A percentile compares a stretch with the other conserved stretches of the same genome.
Conservation (phyloP, 2,797 vertebrate species). For the Pangasius djambal region DNA sequence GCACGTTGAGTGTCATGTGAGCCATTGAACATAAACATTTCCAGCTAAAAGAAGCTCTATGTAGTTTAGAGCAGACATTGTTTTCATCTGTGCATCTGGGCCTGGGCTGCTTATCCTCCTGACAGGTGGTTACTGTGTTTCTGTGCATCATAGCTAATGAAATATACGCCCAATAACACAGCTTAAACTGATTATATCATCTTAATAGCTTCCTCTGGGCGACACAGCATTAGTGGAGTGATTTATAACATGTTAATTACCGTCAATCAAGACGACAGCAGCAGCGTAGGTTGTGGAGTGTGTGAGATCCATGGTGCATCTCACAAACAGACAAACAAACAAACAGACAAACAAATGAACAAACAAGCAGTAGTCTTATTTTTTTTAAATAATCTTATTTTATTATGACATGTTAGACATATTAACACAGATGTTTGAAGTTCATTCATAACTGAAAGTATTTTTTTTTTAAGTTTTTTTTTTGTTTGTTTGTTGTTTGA, state of each 20-base stretch:
- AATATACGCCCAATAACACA: not conserved
- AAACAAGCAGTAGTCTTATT: no score
- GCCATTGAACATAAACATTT: constrained; percentile 13
- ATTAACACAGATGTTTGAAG: not conserved
- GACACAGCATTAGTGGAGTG: no score
- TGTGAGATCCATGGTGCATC: not conserved
- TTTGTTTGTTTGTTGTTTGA: not conserved
- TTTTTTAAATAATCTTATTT: not conserved
- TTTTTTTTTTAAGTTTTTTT: not conserved
- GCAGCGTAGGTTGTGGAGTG: not conserved
- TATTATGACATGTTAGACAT: not conserved
- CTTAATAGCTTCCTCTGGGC: not conserved
- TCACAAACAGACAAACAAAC: not conserved
- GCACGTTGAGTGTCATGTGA: not conserved
- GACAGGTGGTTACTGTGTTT: not conserved
- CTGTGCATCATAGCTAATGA: not conserved
- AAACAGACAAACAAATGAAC: not conserved
- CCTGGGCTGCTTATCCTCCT: not conserved
- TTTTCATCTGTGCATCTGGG: not conserved
- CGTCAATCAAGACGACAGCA: no score
- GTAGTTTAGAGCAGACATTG: not conserved
- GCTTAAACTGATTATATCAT: not conserved
- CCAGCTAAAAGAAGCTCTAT: not conserved
- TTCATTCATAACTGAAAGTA: not conserved
- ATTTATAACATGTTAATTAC: not conserved